phyloP scores from a whole-genome alignment of 2,888 invertebrate species.

The Polyommatus icarus region DNA sequence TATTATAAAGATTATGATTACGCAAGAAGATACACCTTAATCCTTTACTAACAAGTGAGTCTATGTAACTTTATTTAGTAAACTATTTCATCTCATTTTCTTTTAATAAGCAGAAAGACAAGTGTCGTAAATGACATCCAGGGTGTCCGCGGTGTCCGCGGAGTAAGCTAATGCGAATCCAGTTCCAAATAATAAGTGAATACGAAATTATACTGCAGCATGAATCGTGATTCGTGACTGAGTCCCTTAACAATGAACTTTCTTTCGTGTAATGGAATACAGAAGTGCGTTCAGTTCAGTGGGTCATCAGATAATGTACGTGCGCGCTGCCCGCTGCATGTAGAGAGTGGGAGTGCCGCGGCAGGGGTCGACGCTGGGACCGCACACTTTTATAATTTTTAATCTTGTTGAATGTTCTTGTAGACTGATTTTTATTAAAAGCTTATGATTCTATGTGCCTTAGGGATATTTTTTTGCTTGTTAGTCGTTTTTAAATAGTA shows the following conservation, averaged over 20 bases:
- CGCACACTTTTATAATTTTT: neutral
- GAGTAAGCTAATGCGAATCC: no score
- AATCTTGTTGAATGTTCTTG: neutral
- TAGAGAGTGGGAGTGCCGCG: constrained; percentile 6
- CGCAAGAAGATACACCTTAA: no score
- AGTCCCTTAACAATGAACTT: neutral
- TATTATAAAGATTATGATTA: no score
- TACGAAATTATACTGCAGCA: neutral
- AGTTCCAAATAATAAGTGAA: neutral
- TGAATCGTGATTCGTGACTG: neutral
- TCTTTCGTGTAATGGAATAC: neutral
- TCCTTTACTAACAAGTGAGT: no score
- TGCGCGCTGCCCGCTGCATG: neutral
- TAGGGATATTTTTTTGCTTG: no score
- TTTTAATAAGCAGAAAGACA: no score
- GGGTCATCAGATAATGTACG: constrained; percentile 8
- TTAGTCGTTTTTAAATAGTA: no score
- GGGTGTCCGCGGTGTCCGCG: no score
- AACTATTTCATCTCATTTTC: no score
- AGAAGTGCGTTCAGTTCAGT: constrained; percentile 8
- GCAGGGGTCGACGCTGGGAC: neutral
- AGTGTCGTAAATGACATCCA: no score
- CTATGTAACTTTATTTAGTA: no score
- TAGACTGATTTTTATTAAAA: neutral
- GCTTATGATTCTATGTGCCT: neutral